These are phyloP conservation scores for Tinea semifulvella DNA, from an alignment of 2,888 invertebrate species.

Conservation along the genomic window DNA sequence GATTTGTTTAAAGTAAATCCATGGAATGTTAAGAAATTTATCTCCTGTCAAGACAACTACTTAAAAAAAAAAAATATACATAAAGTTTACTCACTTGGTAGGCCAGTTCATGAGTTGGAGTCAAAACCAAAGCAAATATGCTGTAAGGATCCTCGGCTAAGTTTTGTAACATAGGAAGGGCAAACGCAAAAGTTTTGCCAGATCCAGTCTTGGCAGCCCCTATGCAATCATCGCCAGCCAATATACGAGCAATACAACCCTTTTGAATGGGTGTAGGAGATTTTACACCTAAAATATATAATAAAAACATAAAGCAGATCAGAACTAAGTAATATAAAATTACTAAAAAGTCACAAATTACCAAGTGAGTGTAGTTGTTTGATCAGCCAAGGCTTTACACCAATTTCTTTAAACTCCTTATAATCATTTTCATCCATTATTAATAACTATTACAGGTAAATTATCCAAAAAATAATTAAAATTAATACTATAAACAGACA, in stretches of 20 bases:
- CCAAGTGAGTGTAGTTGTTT: conserved; percentile 76
- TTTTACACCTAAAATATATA: conserved; percentile 70
- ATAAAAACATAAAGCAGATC: neutral
- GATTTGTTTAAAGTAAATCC: too few relatives aligned
- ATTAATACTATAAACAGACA: neutral
- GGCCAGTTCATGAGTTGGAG: conserved; percentile 93
- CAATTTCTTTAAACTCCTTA: conserved; percentile 66
- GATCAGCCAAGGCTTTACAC: conserved; percentile 77
- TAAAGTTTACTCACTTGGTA: conserved; percentile 76
- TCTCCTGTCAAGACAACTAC: too few relatives aligned
- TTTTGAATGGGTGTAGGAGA: conserved; percentile 84
- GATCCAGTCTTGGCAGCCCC: conserved; percentile 98
- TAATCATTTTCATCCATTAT: conserved; percentile 40
- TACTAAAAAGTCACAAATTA: conserved; percentile 39
- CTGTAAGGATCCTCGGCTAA: conserved; percentile 95
- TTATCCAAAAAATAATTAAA: neutral
- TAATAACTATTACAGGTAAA: neutral
- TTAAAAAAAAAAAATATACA: too few relatives aligned
- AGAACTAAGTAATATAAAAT: neutral
- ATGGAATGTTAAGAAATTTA: too few relatives aligned
- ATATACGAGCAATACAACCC: conserved; percentile 81
- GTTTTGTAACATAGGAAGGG: conserved; percentile 90
- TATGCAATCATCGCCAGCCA: conserved; percentile 86
- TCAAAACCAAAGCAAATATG: conserved; percentile 92
- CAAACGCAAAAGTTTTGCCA: conserved; percentile 98